A percentile compares a stretch with the other conserved stretches of the same genome.
Conservation (phyloP, 2,113 vertebrate species). For the Stegastes partitus region DNA sequence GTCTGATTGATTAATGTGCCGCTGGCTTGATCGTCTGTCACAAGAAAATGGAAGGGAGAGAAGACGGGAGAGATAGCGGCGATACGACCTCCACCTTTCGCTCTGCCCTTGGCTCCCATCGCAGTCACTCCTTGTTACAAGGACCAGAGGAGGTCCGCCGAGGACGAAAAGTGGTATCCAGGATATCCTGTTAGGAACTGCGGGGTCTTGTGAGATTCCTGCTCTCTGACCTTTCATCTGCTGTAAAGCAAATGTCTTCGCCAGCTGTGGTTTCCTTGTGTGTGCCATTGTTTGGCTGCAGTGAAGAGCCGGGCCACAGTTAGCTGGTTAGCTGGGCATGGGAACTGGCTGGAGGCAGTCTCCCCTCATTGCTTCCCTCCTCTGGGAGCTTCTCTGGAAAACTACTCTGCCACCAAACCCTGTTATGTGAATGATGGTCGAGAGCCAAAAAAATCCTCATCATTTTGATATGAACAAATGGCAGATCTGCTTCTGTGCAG, state of each 20-base stretch:
- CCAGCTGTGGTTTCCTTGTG: constrained; percentile 54
- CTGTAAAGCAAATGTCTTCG: constrained; percentile 53
- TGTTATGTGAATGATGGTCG: constrained; percentile 10
- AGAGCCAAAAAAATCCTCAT: constrained; percentile 18
- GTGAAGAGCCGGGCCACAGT: constrained; percentile 38
- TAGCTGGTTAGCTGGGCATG: constrained; percentile 60
- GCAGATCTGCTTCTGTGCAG: constrained; percentile 5
- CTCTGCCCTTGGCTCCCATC: constrained; percentile 26
- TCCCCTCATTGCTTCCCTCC: constrained; percentile 28
- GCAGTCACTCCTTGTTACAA: constrained; percentile 10
- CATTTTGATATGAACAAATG: constrained; percentile 6
- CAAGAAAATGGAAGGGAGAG: neutral
- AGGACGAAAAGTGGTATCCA: constrained; percentile 39
- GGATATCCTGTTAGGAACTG: constrained; percentile 52
- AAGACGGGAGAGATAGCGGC: neutral
- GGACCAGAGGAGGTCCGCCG: neutral
- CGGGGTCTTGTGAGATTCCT: constrained; percentile 47
- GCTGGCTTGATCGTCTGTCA: constrained; percentile 47
- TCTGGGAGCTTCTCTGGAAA: constrained; percentile 60
- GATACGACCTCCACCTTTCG: constrained; percentile 44
- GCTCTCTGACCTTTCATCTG: constrained; percentile 54
- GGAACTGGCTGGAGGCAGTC: constrained; percentile 61
- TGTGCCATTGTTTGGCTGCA: constrained; percentile 48
- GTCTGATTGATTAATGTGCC: constrained; percentile 55
- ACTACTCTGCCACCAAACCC: constrained; percentile 28